Evolutionary conservation across 2,113 vertebrate genomes (phyloP).

Genomic region (Labeo rohita): DNA sequence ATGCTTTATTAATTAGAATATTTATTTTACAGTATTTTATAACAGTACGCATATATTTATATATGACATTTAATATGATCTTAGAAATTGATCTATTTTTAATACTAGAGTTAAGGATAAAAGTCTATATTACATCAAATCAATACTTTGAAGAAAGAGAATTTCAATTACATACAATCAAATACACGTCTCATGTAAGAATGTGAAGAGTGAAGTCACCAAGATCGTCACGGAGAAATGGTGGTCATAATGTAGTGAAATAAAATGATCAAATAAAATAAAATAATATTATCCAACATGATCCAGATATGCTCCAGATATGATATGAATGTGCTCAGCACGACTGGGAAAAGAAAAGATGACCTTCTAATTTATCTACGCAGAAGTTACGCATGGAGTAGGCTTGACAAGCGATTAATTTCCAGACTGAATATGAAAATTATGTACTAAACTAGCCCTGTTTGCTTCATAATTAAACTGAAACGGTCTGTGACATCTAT

Average conservation of each 20-base stretch:
- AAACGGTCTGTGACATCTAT: not conserved
- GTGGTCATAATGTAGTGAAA: not conserved
- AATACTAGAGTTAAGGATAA: not conserved
- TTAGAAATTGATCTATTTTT: not conserved
- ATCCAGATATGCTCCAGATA: not conserved
- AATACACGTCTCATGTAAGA: not conserved
- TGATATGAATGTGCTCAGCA: not conserved
- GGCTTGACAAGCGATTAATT: not conserved
- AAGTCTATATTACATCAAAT: not conserved
- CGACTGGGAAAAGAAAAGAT: not conserved
- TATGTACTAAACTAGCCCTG: not conserved
- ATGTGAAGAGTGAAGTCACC: not conserved
- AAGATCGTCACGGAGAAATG: not conserved
- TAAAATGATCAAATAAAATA: not conserved
- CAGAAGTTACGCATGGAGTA: not conserved
- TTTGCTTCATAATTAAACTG: not conserved
- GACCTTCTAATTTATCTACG: not conserved
- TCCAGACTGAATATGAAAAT: not conserved
- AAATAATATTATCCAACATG: slow-evolving; percentile 1
- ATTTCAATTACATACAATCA: not conserved
- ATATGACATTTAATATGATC: not conserved
- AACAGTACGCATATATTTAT: not conserved
- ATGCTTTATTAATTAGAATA: not conserved
- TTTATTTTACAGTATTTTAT: not conserved
- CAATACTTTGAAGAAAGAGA: too few species aligned